phyloP scores from a whole-genome alignment of 2,113 vertebrate species.

The Centropristis striata region DNA sequence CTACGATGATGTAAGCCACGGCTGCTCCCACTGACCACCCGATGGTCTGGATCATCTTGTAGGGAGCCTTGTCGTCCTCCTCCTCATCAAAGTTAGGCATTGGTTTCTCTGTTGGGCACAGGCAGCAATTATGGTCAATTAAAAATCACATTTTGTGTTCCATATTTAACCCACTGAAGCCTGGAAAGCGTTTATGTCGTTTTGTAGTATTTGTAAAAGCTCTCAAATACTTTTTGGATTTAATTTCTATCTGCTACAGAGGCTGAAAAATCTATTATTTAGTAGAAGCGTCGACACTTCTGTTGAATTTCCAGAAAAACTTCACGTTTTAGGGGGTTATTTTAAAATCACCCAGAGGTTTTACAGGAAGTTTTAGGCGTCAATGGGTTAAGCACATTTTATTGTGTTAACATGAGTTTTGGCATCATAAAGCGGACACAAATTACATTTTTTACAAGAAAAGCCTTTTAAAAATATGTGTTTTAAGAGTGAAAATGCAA shows the following conservation, averaged over 20 bases:
- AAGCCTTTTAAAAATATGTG: background rate
- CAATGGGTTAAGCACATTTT: background rate
- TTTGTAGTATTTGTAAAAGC: too few species aligned
- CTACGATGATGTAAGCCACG: slow-evolving; percentile 97
- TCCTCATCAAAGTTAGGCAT: slow-evolving; percentile 49
- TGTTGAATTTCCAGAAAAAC: too few species aligned
- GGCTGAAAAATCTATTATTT: too few species aligned
- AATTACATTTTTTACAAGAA: background rate
- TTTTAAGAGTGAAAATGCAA: background rate
- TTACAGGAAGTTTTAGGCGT: too few species aligned
- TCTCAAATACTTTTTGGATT: too few species aligned
- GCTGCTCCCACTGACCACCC: slow-evolving; percentile 96
- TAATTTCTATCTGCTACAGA: too few species aligned
- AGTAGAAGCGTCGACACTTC: too few species aligned
- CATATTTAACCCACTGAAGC: too few species aligned
- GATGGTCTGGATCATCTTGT: slow-evolving; percentile 99
- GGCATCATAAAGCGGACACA: background rate
- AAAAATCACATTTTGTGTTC: background rate
- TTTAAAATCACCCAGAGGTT: too few species aligned
- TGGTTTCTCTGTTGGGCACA: slow-evolving; percentile 89
- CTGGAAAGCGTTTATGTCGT: too few species aligned
- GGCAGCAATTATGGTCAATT: background rate
- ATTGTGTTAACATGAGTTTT: background rate
- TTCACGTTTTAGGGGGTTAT: too few species aligned
- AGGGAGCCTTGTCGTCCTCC: slow-evolving; percentile 89